Conservation (phyloP, 2,113 vertebrate genomes). For the Oceanodroma tethys region DNA sequence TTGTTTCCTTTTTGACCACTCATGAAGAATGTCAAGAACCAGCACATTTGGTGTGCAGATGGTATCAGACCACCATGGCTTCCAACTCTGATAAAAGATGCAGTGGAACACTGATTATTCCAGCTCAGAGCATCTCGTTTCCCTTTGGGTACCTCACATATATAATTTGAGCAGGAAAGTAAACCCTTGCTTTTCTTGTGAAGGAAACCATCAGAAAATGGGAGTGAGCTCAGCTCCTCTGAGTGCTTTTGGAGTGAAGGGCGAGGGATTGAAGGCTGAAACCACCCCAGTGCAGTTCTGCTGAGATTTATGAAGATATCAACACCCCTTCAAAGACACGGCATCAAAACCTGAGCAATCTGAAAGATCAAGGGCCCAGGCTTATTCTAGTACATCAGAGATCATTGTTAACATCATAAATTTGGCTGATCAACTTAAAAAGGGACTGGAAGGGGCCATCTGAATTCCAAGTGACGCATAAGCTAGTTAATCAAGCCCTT, state of each 20-base stretch:
- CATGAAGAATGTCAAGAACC: neutral
- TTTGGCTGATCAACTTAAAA: neutral
- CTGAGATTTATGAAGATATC: constrained; percentile 10
- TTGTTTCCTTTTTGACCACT: constrained; percentile 11
- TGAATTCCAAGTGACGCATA: neutral
- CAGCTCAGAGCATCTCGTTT: neutral
- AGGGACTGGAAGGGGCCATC: neutral
- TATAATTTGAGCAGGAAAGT: neutral
- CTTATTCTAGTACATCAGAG: neutral
- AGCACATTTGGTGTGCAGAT: constrained; percentile 42
- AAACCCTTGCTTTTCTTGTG: neutral
- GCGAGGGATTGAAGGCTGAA: neutral
- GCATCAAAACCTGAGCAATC: constrained; percentile 22
- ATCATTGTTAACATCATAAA: constrained; percentile 9
- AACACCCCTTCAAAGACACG: neutral
- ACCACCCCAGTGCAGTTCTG: neutral
- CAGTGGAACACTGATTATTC: neutral
- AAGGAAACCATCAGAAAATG: neutral
- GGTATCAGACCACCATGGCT: neutral
- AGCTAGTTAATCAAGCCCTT: neutral
- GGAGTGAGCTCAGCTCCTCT: neutral
- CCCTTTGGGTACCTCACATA: neutral
- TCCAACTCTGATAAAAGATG: constrained; percentile 8
- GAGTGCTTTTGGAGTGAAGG: neutral
- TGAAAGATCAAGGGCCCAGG: constrained; percentile 4